Evolutionary conservation across 2,113 vertebrate genomes (phyloP).

Genomic region (Hemichromis elongatus): DNA sequence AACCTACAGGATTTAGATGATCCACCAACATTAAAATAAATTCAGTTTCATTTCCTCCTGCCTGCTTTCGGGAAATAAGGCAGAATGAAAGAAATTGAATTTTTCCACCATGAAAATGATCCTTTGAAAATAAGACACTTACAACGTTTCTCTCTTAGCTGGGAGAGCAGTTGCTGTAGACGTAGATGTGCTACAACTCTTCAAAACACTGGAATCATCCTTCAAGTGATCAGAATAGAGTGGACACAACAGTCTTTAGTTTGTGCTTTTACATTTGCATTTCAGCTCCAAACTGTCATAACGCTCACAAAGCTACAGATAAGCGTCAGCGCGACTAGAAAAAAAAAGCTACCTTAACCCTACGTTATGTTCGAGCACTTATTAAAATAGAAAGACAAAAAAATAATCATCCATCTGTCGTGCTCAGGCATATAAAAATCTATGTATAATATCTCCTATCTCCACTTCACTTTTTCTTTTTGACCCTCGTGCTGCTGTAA

Average conservation of each 20-base stretch:
- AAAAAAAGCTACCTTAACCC: not conserved
- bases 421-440: too few relatives aligned
- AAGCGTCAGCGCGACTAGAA: not conserved
- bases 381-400: not conserved
- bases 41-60: not conserved
- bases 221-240: conserved; percentile 13
- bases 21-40: not conserved
- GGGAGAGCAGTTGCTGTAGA: not conserved
- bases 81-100: not conserved
- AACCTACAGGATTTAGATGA: not conserved
- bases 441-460: not conserved
- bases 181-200: not conserved
- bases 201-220: conserved; percentile 26
- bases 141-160: not conserved
- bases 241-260: not conserved
- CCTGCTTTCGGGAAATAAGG: not conserved
- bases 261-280: not conserved
- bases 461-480: not conserved
- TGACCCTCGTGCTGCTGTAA: not conserved
- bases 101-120: not conserved
- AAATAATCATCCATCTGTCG: not conserved
- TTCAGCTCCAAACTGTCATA: conserved; percentile 6
- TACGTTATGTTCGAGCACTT: not conserved
- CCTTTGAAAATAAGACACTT: not conserved
- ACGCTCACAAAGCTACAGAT: not conserved